Conservation (phyloP, 2,888 invertebrate genomes). For the Papilio demoleus region DNA sequence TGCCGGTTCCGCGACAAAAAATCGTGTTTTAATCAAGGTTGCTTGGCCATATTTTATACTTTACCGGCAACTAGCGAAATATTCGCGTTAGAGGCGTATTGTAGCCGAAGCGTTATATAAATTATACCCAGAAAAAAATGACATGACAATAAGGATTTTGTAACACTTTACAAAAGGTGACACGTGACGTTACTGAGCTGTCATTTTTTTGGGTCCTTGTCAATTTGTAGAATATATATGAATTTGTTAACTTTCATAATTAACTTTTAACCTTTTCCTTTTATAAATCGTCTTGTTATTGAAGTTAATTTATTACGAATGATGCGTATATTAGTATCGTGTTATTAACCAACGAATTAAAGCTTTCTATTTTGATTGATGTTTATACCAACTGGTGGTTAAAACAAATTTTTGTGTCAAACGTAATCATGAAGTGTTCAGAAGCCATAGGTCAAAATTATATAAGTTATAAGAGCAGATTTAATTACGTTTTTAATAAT, state of each 20-base stretch:
- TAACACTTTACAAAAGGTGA: no score
- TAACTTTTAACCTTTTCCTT: not conserved
- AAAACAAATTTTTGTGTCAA: conserved; percentile 61
- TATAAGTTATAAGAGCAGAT: conserved; percentile 55
- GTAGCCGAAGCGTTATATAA: no score
- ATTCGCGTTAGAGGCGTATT: no score
- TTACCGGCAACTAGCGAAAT: no score
- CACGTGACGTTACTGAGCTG: no score
- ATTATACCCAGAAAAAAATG: no score
- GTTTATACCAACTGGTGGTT: conserved; percentile 55
- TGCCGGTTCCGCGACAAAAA: no score
- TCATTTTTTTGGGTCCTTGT: no score
- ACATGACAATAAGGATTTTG: no score
- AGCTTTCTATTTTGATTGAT: conserved; percentile 64
- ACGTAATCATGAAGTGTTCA: conserved; percentile 54
- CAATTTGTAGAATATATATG: no score
- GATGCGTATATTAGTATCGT: conserved; percentile 34
- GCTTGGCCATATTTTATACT: no score
- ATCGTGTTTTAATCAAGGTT: no score
- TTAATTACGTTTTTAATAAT: conserved; percentile 59
- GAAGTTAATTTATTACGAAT: conserved; percentile 19
- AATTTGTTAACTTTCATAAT: not conserved
- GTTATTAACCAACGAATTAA: conserved; percentile 43
- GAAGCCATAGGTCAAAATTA: conserved; percentile 63
- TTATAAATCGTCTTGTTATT: conserved; percentile 15